Percentiles rank a stretch among this genome's conserved stretches.
These are phyloP conservation scores for Acleris laterana DNA, from an alignment of 2,888 invertebrate genomes.

Conservation along the genomic window DNA sequence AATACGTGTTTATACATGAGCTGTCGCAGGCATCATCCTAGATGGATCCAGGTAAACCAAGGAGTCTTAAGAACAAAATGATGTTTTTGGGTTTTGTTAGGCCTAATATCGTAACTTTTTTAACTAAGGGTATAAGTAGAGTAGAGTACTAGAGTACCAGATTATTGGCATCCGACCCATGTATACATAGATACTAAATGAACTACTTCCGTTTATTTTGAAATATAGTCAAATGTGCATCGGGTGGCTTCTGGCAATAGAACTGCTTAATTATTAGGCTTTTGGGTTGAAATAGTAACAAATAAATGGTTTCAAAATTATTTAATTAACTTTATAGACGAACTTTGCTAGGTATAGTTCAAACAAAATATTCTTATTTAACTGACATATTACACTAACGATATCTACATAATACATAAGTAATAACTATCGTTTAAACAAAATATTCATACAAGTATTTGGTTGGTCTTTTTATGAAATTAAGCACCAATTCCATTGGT, in stretches of 20 bases:
- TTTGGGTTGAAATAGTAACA: not conserved
- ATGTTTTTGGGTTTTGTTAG: too few relatives aligned
- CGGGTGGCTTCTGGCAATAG: not conserved
- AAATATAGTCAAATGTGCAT: too few relatives aligned
- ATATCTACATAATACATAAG: slow-evolving; percentile 79
- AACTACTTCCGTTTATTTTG: too few relatives aligned
- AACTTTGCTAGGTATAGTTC: slow-evolving; percentile 64
- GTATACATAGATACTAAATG: too few relatives aligned
- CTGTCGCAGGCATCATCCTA: too few relatives aligned
- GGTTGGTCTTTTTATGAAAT: slow-evolving; percentile 79
- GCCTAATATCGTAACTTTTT: too few relatives aligned
- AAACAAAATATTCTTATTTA: slow-evolving; percentile 81
- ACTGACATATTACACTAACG: slow-evolving; percentile 75
- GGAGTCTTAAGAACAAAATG: too few relatives aligned
- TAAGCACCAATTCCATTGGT: slow-evolving; percentile 77
- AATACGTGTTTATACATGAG: too few relatives aligned
- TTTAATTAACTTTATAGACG: slow-evolving; percentile 76
- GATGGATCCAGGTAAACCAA: too few relatives aligned
- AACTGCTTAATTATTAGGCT: not conserved
- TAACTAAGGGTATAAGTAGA: too few relatives aligned
- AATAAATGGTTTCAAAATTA: slow-evolving; percentile 53
- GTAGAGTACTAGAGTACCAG: too few relatives aligned
- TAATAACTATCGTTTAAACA: slow-evolving; percentile 54
- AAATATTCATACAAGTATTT: slow-evolving; percentile 82
- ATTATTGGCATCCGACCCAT: too few relatives aligned